phyloP scores from a whole-genome alignment of 2,888 invertebrate species.

The Lysandra bellargus region DNA sequence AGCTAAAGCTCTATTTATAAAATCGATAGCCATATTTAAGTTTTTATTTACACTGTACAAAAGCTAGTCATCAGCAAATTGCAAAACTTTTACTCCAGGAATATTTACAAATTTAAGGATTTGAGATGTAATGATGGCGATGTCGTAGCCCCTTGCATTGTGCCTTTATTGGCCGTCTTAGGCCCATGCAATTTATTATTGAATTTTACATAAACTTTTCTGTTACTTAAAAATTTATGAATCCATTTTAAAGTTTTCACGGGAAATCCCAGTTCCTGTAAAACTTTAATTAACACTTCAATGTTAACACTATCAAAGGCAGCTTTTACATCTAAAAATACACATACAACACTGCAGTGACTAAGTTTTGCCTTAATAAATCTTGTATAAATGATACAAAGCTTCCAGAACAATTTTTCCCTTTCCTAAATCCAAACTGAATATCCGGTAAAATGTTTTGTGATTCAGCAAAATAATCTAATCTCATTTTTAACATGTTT shows the following conservation, averaged over 20 bases:
- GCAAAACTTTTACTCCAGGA: background rate
- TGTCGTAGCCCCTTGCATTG: constrained; percentile 39
- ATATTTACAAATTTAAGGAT: no score
- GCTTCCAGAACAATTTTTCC: constrained; percentile 37
- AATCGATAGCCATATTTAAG: background rate
- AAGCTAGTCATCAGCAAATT: constrained; percentile 4
- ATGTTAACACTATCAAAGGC: constrained; percentile 40
- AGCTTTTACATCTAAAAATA: constrained; percentile 38
- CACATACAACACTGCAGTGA: background rate
- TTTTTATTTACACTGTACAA: background rate
- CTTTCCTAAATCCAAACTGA: constrained; percentile 37
- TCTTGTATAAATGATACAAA: constrained; percentile 36
- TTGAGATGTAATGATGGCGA: constrained; percentile 38
- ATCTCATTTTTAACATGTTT: constrained; percentile 37
- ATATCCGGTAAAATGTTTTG: constrained; percentile 33
- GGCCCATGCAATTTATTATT: constrained; percentile 40
- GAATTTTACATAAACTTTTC: constrained; percentile 38
- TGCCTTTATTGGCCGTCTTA: constrained; percentile 35
- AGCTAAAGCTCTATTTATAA: background rate
- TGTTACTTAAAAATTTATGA: constrained; percentile 36
- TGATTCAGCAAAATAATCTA: constrained; percentile 39
- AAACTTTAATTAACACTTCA: background rate
- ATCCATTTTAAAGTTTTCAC: constrained; percentile 31
- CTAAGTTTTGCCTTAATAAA: constrained; percentile 32
- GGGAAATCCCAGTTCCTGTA: constrained; percentile 33